phyloP scores from a whole-genome alignment of 2,113 vertebrate genomes.

The Trematomus loennbergii region DNA sequence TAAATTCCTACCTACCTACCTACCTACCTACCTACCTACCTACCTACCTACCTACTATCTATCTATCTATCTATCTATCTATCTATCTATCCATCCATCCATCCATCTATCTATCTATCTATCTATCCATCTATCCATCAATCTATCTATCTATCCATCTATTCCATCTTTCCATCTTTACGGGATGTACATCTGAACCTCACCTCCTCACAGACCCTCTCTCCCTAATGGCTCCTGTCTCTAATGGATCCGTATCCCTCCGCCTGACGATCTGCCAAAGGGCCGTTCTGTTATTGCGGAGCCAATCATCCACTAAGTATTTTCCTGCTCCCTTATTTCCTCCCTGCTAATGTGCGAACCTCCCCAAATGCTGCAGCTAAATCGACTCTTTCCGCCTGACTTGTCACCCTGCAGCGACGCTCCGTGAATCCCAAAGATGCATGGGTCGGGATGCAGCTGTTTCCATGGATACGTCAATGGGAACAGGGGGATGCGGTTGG shows the following conservation, averaged over 20 bases:
- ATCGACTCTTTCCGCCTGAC: constrained; percentile 82
- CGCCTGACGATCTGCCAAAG: constrained; percentile 78
- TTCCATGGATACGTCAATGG: constrained; percentile 72
- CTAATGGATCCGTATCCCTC: constrained; percentile 77
- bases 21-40: neutral
- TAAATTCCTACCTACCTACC: neutral
- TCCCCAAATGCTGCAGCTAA: constrained; percentile 76
- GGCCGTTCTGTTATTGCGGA: constrained; percentile 80
- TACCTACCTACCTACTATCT: neutral
- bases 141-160: neutral
- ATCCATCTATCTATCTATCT: neutral
- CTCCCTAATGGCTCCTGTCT: constrained; percentile 73
- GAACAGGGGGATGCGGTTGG: constrained; percentile 52
- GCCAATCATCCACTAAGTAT: constrained; percentile 83
- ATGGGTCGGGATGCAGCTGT: constrained; percentile 64
- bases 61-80: neutral
- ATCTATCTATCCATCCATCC: neutral
- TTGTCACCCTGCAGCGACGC: constrained; percentile 70
- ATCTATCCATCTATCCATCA: neutral
- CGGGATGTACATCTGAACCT: constrained; percentile 41
- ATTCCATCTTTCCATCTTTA: neutral
- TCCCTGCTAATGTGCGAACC: constrained; percentile 76
- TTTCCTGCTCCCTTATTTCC: constrained; percentile 78
- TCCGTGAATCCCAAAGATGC: constrained; percentile 74
- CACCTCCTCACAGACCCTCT: constrained; percentile 66